Conservation (phyloP, 2,113 vertebrate species). For the Cyanoderma ruficeps region DNA sequence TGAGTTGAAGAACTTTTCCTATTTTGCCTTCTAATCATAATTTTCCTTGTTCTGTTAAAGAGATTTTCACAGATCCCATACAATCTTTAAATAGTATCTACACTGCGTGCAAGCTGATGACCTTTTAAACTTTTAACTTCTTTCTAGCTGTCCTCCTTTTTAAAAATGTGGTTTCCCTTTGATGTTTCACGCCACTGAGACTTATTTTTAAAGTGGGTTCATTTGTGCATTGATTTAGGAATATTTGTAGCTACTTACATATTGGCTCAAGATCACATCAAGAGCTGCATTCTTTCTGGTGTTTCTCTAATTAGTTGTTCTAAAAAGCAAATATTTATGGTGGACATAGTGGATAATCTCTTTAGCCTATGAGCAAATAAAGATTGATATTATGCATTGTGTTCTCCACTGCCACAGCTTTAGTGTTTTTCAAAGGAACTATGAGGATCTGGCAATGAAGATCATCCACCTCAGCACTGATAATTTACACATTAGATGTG, state of each 20-base stretch:
- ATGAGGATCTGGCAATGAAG: background rate
- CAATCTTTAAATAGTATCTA: background rate
- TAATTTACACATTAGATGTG: no score
- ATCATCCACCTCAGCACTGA: background rate
- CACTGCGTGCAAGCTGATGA: background rate
- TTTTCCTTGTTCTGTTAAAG: background rate
- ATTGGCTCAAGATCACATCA: background rate
- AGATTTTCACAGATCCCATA: background rate
- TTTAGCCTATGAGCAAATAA: background rate
- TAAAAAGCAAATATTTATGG: background rate
- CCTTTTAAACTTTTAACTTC: background rate
- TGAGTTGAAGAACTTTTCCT: background rate
- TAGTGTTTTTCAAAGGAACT: background rate
- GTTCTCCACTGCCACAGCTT: background rate
- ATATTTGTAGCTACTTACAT: background rate
- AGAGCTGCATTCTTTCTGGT: background rate
- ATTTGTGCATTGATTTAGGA: background rate
- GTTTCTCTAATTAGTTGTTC: background rate
- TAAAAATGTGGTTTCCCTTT: background rate
- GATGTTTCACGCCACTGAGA: background rate
- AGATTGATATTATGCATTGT: background rate
- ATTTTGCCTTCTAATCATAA: background rate
- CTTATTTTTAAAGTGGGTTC: background rate
- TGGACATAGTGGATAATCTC: background rate
- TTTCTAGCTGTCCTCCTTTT: background rate